These are phyloP conservation scores for Hipparchia semele DNA, from an alignment of 2,888 invertebrate genomes.

Conservation along the genomic window DNA sequence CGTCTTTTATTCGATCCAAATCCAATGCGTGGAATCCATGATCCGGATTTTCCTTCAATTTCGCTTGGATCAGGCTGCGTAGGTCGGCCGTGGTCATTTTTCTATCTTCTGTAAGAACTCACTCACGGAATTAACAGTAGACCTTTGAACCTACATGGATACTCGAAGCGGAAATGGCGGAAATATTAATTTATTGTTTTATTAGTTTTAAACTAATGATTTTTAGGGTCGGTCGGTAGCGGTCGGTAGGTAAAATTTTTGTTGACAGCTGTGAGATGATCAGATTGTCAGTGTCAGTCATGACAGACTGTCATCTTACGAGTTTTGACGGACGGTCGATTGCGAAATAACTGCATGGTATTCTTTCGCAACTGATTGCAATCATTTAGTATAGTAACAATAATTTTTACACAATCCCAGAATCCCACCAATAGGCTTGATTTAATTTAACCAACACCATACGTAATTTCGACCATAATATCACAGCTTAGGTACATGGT, in stretches of 20 bases:
- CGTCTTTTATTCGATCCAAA: slow-evolving; percentile 85
- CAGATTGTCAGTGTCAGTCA: too few relatives aligned
- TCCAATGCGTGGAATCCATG: slow-evolving; percentile 83
- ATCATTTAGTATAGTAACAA: too few relatives aligned
- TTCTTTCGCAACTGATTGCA: too few relatives aligned
- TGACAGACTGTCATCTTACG: too few relatives aligned
- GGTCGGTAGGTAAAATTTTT: not conserved
- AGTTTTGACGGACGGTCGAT: too few relatives aligned
- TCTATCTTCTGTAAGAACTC: not conserved
- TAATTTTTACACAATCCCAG: too few relatives aligned
- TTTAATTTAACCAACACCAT: too few relatives aligned
- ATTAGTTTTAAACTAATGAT: not conserved
- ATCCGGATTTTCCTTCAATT: slow-evolving; percentile 44
- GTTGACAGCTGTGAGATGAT: not conserved
- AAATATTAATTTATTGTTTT: slow-evolving; percentile 2
- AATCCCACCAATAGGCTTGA: too few relatives aligned
- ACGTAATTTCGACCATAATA: too few relatives aligned
- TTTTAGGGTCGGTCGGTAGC: not conserved
- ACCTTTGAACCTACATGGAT: not conserved
- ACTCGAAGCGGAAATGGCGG: not conserved
- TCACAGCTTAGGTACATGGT: too few relatives aligned
- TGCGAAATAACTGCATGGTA: too few relatives aligned
- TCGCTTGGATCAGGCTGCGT: slow-evolving; percentile 47
- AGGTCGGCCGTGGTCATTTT: slow-evolving; percentile 47
- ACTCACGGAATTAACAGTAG: not conserved